A percentile compares a stretch with the other conserved stretches of the same genome.
These are phyloP conservation scores for Anastrepha ludens DNA, from an alignment of 1,140 invertebrate species.

Conservation along the genomic window DNA sequence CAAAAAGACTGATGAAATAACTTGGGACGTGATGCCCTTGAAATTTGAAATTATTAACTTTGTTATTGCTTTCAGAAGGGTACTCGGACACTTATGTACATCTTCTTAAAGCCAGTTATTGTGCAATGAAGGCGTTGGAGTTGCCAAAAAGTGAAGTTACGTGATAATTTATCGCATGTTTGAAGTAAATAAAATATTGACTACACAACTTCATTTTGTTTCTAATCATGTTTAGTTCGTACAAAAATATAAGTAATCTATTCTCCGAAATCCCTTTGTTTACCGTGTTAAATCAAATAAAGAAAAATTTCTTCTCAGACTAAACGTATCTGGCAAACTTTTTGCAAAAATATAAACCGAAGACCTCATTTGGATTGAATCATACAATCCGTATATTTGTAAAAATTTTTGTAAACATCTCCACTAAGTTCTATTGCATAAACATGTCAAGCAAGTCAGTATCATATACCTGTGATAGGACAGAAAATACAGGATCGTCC, in stretches of 20 bases:
- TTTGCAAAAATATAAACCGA: not conserved
- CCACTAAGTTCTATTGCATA: not conserved
- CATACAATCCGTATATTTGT: not conserved
- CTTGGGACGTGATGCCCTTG: too few relatives aligned
- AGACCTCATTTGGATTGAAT: not conserved
- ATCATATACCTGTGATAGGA: not conserved
- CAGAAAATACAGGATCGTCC: not conserved
- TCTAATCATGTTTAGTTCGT: not conserved
- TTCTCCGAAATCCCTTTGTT: not conserved
- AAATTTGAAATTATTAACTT: too few relatives aligned
- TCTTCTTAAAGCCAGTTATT: too few relatives aligned
- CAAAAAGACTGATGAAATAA: too few relatives aligned
- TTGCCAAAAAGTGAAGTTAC: not conserved
- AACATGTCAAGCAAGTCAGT: not conserved
- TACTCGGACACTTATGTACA: too few relatives aligned
- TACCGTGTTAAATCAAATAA: not conserved
- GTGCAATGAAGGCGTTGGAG: not conserved
- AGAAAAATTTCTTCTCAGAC: not conserved
- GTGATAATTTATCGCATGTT: not conserved
- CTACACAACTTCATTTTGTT: not conserved
- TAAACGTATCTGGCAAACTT: not conserved
- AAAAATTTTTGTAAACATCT: not conserved
- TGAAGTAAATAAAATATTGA: not conserved
- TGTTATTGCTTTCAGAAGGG: too few relatives aligned
- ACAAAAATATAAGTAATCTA: not conserved